Evolutionary conservation across 2,888 invertebrate genomes (phyloP).

Genomic region (Eupithecia abbreviata): DNA sequence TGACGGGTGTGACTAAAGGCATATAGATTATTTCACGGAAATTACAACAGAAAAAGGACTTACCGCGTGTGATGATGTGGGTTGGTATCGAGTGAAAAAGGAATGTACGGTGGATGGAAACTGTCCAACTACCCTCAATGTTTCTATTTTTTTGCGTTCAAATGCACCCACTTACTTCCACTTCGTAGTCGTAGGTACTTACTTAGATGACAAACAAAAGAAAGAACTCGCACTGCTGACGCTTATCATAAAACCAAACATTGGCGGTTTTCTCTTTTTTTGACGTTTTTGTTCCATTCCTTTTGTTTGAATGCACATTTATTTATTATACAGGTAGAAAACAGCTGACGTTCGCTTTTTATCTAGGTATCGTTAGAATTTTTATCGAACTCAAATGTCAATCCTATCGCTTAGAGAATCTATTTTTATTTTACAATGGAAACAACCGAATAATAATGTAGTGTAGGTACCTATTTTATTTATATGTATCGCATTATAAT

Average conservation of each 20-base stretch:
- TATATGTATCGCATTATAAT: no score
- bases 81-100: conserved; percentile 53
- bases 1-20: conserved; percentile 46
- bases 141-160: conserved; percentile 25
- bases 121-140: conserved; percentile 53
- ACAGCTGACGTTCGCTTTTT: no score
- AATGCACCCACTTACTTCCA: neutral
- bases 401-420: no score
- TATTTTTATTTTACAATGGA: no score
- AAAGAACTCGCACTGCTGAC: neutral
- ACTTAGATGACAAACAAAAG: neutral
- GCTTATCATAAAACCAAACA: neutral
- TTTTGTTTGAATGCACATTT: no score
- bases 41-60: conserved; percentile 53
- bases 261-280: neutral
- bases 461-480: no score
- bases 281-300: neutral
- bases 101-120: conserved; percentile 48
- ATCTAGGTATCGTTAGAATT: no score
- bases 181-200: neutral
- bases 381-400: no score
- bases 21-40: conserved; percentile 49
- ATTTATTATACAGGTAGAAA: neutral
- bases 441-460: no score
- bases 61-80: conserved; percentile 62